These are phyloP conservation scores for Dascyllus trimaculatus DNA, from an alignment of 2,113 vertebrate genomes.

Conservation along the genomic window DNA sequence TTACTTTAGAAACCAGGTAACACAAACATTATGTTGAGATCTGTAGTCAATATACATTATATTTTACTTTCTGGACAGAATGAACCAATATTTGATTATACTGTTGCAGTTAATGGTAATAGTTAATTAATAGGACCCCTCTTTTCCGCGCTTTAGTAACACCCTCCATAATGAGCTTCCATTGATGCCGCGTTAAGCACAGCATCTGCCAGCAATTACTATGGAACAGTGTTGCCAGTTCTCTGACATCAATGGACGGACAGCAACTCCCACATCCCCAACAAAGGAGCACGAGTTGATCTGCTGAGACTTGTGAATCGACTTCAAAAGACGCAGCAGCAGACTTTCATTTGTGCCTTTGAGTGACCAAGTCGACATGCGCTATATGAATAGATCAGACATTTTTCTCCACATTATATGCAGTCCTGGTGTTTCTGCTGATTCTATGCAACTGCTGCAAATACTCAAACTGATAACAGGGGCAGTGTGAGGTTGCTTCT, in stretches of 20 bases:
- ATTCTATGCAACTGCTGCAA: conserved; percentile 7
- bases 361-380: conserved; percentile 14
- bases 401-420: neutral
- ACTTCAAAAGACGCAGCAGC: conserved; percentile 33
- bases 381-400: conserved; percentile 14
- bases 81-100: neutral
- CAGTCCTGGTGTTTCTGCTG: neutral
- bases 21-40: neutral
- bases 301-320: conserved; percentile 24
- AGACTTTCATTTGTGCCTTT: conserved; percentile 12
- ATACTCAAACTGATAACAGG: neutral
- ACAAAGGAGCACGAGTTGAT: conserved; percentile 47
- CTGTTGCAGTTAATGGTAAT: conserved; percentile 21
- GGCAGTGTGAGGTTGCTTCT: neutral
- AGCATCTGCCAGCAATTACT: conserved; percentile 49
- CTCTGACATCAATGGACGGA: conserved; percentile 48
- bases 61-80: neutral
- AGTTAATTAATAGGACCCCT: neutral
- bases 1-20: neutral
- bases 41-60: neutral
- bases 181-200: conserved; percentile 25
- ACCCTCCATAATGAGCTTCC: conserved; percentile 44
- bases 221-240: conserved; percentile 31
- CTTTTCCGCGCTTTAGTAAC: conserved; percentile 21
- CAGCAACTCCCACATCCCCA: conserved; percentile 33